A percentile compares a stretch with the other conserved stretches of the same genome.
Evolutionary conservation across 2,797 vertebrate species (phyloP).

Genomic region (Euphonia xanthogaster): DNA sequence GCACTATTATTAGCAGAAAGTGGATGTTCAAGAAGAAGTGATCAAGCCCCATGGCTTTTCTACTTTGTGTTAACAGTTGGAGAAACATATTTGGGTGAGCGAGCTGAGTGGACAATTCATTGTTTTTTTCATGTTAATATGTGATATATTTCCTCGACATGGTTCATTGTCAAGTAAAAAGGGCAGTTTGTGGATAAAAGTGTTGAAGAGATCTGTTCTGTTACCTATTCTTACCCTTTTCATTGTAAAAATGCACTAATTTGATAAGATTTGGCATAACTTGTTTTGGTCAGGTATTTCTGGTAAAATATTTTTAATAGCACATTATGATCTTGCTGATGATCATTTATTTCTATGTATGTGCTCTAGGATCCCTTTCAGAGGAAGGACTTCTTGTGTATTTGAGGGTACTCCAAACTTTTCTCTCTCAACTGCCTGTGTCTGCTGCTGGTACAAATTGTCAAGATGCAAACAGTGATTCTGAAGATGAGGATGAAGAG

Average conservation of each 20-base stretch:
- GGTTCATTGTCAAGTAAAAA: not conserved
- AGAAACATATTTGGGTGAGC: conserved; percentile 88
- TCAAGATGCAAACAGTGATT: conserved; percentile 88
- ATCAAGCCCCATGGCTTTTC: conserved; percentile 90
- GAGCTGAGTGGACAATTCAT: not conserved
- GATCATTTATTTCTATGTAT: not conserved
- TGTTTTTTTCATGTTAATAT: not conserved
- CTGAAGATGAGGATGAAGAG: conserved; percentile 90
- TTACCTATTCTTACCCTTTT: not conserved
- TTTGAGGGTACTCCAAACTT: conserved; percentile 86
- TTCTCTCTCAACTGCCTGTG: conserved; percentile 88
- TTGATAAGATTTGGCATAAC: not conserved
- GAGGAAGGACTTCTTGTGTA: conserved; percentile 93
- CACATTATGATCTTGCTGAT: not conserved
- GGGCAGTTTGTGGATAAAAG: not conserved
- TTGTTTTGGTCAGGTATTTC: not conserved
- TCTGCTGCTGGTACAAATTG: conserved; percentile 77
- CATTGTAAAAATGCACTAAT: not conserved
- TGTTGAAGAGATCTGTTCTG: not conserved
- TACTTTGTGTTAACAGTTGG: conserved; percentile 93
- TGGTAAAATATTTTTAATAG: not conserved
- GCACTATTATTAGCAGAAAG: conserved; percentile 82
- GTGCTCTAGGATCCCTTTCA: conserved; percentile 82
- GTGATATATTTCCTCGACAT: fast-evolving
- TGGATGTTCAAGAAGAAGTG: conserved; percentile 66